Evolutionary conservation across 2,797 vertebrate genomes (phyloP).

Genomic region (Acanthiza pusilla): DNA sequence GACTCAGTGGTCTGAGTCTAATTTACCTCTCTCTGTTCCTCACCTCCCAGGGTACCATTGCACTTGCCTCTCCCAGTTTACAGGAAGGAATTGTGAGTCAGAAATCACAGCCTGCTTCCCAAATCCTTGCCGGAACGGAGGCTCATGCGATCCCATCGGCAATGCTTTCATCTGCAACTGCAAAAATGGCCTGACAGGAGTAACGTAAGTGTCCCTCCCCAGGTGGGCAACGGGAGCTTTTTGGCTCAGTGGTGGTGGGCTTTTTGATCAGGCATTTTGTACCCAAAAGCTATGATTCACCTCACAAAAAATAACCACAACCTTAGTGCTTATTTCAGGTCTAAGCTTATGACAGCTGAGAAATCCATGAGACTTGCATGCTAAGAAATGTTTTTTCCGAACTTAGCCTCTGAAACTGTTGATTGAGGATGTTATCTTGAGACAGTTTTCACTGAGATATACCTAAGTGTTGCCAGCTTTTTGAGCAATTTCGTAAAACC

Average conservation of each 20-base stretch:
- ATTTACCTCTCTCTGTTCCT: conserved; percentile 38
- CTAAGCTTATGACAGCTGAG: background rate
- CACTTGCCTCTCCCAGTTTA: conserved; percentile 88
- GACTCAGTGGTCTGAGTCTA: background rate
- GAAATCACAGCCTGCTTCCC: conserved; percentile 93
- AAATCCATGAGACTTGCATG: background rate
- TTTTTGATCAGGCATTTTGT: background rate
- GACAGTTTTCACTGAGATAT: background rate
- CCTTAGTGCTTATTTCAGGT: background rate
- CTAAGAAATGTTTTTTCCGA: background rate
- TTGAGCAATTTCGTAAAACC: background rate
- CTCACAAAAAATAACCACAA: background rate
- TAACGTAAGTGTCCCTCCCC: conserved; percentile 82
- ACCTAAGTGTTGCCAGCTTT: background rate
- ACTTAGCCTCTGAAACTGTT: background rate
- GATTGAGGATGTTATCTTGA: background rate
- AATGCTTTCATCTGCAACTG: conserved; percentile 93
- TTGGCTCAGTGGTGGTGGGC: background rate
- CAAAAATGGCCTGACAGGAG: conserved; percentile 87
- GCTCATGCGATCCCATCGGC: conserved; percentile 88
- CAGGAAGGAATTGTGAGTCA: conserved; percentile 90
- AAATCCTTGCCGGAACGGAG: conserved; percentile 91
- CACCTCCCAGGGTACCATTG: conserved; percentile 85
- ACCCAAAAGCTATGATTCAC: background rate
- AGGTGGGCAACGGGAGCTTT: background rate